Evolutionary conservation across 2,888 invertebrate genomes (phyloP), one percentile per base, ranked within the genome.

Genomic region (Synergus gifuensis): DNA sequence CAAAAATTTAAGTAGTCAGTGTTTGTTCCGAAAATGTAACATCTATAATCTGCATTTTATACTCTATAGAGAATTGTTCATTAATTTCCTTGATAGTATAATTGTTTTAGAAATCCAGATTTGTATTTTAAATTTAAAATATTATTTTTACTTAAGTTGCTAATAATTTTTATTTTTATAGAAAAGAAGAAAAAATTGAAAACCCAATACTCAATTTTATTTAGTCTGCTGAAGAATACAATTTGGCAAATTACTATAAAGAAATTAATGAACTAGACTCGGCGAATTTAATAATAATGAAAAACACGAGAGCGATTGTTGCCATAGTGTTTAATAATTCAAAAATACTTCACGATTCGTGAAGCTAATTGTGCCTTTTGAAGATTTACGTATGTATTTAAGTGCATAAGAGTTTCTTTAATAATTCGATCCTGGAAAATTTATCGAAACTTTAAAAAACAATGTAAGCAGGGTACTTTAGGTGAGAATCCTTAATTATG

Each of bases 11-110:
- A 62, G 11, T 22, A 18, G 46, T 67, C 67, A 4, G 44, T 7
- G 44, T 67, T 67, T 67, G 46, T 40, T 44, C 18, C 14, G 3
- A 84, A 86, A 83, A 85, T 87, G 85, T 84, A 86, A 87, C 86
- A 81, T 85, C 84, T 79, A 76, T 46, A n/a, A 46, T 63, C 60
- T 79, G 62, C 62, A 62, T 12, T 1, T 62, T 62, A 54, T 58
- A 42, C 60, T 67, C 58, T 36, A 28, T 22, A 49, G 7, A 49
- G 22, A 28, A 44, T 44, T 67, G 22, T 67, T 67, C 22, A 67
- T 67, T 44, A 69, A 69, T 69, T 69, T 69, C 5, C 4, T 46
- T 2, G 3, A 0, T 8, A 22, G 28, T 28, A 9, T 67, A 42
- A 22, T 49, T 46, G 44, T 46, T 69, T 46, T 46, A 46, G 22